phyloP scores from a whole-genome alignment of 2,888 invertebrate species.

The Seira sanloemensis region DNA sequence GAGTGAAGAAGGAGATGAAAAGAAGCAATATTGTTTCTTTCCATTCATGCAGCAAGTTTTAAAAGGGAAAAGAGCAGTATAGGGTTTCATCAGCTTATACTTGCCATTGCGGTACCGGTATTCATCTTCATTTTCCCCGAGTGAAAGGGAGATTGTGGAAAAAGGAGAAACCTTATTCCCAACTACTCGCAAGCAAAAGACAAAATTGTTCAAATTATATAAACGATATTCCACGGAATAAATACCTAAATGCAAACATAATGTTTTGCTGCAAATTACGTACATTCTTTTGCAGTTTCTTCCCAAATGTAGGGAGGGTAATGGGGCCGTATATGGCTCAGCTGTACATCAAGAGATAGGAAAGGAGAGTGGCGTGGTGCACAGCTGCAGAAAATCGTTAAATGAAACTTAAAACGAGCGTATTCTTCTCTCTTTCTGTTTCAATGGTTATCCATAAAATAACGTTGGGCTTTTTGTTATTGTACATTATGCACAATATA shows the following conservation, averaged over 20 bases:
- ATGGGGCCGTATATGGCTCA: background rate
- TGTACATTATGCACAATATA: conserved; percentile 36
- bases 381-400: conserved; percentile 65
- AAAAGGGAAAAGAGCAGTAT: background rate
- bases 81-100: conserved; percentile 20
- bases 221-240: background rate
- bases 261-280: background rate
- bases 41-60: conserved; percentile 4
- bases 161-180: background rate
- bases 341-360: background rate
- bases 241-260: background rate
- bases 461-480: conserved; percentile 40
- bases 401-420: conserved; percentile 63
- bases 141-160: background rate
- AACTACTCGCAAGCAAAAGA: background rate
- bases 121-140: conserved; percentile 57
- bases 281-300: no score
- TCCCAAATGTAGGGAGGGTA: no score
- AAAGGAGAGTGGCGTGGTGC: conserved; percentile 26
- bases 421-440: conserved; percentile 35
- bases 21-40: conserved; percentile 1
- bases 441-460: background rate
- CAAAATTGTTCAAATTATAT: background rate
- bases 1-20: background rate
- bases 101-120: conserved; percentile 51